Evolutionary conservation across 2,888 invertebrate genomes (phyloP).

Genomic region (Folsomia manolachei): DNA sequence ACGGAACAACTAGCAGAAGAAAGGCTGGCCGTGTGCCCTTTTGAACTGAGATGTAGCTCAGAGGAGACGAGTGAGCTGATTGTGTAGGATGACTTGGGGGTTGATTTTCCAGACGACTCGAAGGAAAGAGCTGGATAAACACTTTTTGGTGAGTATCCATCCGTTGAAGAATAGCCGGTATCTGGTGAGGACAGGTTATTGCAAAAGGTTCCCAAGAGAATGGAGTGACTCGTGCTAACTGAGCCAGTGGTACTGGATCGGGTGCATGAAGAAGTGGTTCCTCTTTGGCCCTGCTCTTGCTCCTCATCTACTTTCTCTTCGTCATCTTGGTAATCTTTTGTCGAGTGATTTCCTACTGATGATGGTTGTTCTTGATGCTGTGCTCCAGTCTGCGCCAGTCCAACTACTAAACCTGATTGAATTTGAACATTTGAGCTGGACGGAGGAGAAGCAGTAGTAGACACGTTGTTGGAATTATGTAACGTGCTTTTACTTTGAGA

Average conservation of each 20-base stretch:
- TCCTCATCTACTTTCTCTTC: slow-evolving; percentile 19
- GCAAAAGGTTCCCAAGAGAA: slow-evolving; percentile 46
- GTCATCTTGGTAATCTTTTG: slow-evolving; percentile 7
- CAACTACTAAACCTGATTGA: neutral
- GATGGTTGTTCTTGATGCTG: slow-evolving; percentile 4
- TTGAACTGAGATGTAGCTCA: slow-evolving; percentile 35
- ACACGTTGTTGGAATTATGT: no score
- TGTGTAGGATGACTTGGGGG: slow-evolving; percentile 48
- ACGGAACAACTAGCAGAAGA: slow-evolving; percentile 37
- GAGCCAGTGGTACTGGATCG: slow-evolving; percentile 25
- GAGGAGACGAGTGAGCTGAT: slow-evolving; percentile 48
- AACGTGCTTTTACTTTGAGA: neutral
- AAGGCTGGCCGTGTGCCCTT: slow-evolving; percentile 9
- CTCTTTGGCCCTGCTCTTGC: slow-evolving; percentile 4
- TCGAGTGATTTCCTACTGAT: neutral
- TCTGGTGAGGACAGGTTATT: slow-evolving; percentile 50
- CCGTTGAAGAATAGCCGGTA: slow-evolving; percentile 51
- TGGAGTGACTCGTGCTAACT: slow-evolving; percentile 32
- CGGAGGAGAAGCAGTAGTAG: neutral
- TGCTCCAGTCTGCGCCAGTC: no score
- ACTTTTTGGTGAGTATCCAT: slow-evolving; percentile 50
- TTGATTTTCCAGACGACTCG: slow-evolving; percentile 44
- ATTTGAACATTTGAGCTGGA: neutral
- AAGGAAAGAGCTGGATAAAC: slow-evolving; percentile 49
- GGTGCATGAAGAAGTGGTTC: slow-evolving; percentile 15